phyloP scores from a whole-genome alignment of 1,140 invertebrate genomes.

The Harlomillsia oculata region DNA sequence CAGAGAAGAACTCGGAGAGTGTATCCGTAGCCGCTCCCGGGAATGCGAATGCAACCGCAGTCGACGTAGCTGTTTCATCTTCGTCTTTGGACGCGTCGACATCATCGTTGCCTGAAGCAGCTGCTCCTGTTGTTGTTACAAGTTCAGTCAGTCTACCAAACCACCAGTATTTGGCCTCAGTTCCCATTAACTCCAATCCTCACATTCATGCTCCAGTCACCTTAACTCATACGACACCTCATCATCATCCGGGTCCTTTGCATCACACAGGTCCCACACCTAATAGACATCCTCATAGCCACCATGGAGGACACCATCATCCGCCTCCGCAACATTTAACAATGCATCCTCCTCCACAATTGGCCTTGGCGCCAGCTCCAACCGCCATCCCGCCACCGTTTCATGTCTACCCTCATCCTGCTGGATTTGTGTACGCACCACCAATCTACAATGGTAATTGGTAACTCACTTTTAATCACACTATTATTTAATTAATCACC shows the following conservation, averaged over 20 bases:
- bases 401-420: constrained; percentile 27
- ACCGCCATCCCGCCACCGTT: constrained; percentile 7
- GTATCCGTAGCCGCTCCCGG: not conserved
- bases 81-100: not conserved
- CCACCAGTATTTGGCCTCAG: not conserved
- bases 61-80: not conserved
- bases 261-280: not conserved
- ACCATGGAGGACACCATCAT: constrained; percentile 9
- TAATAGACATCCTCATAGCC: constrained; percentile 6
- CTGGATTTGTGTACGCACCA: constrained; percentile 29
- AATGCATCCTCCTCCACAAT: constrained; percentile 15
- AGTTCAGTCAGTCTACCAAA: not conserved
- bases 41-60: not conserved
- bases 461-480: too few species aligned
- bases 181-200: constrained; percentile 4
- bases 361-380: not conserved
- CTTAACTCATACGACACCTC: constrained; percentile 3
- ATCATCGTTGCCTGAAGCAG: not conserved
- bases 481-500: too few species aligned
- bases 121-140: not conserved
- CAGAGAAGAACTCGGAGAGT: not conserved
- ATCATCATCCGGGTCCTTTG: constrained; percentile 7
- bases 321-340: constrained; percentile 9
- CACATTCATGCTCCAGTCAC: not conserved
- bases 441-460: constrained; percentile 34